A percentile compares a stretch with the other conserved stretches of the same genome.
Evolutionary conservation across 2,888 invertebrate species (phyloP).

Genomic region (Apamea epomidion): DNA sequence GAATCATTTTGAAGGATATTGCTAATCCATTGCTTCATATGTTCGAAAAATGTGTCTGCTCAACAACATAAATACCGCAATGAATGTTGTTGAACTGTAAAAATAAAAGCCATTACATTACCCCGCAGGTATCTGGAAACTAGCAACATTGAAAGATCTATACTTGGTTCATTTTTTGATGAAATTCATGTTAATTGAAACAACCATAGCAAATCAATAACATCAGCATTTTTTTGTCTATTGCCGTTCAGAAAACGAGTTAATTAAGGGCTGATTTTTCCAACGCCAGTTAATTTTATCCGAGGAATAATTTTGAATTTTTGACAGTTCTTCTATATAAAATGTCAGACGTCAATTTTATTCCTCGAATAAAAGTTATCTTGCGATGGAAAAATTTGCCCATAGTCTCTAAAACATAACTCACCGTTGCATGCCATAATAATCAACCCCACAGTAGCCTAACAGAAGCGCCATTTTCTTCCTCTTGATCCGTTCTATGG

Average conservation of each 20-base stretch:
- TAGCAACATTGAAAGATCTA: neutral
- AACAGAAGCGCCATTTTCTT: slow-evolving; percentile 96
- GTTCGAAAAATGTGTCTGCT: neutral
- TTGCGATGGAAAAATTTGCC: no score
- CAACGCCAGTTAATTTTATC: no score
- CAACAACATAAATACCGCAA: neutral
- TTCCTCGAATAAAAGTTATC: no score
- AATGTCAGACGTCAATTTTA: no score
- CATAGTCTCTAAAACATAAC: slow-evolving; percentile 15
- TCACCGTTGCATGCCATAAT: slow-evolving; percentile 98
- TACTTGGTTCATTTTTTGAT: neutral
- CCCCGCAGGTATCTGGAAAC: neutral
- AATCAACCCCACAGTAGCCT: slow-evolving; percentile 97
- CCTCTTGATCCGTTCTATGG: slow-evolving; percentile 90
- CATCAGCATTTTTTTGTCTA: neutral
- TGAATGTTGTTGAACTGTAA: neutral
- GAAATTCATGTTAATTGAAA: neutral
- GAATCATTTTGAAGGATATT: neutral
- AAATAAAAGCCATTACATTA: no score
- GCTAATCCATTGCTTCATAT: neutral
- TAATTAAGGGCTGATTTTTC: no score
- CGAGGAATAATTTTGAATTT: no score
- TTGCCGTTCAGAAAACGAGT: neutral
- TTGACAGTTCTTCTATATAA: no score
- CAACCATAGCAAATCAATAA: neutral